Percentiles rank a stretch among this genome's conserved stretches.
Conservation (phyloP, 1,140 invertebrate species). For the Listronotus bonariensis region DNA sequence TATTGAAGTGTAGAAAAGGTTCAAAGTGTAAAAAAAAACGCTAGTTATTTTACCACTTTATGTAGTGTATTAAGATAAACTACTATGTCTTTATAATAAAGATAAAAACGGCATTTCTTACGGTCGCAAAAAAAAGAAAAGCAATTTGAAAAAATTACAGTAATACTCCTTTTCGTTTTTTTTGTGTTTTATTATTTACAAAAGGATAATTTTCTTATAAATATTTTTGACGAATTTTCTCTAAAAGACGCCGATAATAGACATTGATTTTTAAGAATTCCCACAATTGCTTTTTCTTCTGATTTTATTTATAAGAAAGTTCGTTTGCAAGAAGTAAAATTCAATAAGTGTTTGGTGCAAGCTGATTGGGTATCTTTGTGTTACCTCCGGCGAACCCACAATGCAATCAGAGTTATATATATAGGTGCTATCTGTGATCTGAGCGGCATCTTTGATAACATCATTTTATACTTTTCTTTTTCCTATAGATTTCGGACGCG, state of each 20-base stretch:
- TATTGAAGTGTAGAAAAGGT: no score
- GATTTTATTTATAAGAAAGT: constrained; percentile 49
- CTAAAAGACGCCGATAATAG: constrained; percentile 2
- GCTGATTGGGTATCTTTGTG: constrained; percentile 55
- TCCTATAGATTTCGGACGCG: constrained; percentile 26
- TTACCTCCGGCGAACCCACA: constrained; percentile 49
- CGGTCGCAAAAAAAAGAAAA: no score
- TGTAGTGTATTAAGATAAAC: no score
- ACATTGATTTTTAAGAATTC: constrained; percentile 22
- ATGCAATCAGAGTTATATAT: constrained; percentile 52
- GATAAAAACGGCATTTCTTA: no score
- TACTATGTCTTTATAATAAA: no score
- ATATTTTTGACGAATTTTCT: constrained; percentile 5
- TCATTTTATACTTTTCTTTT: constrained; percentile 41
- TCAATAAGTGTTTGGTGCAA: constrained; percentile 51
- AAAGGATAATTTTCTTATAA: not conserved
- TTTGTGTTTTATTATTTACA: no score
- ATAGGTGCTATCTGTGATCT: constrained; percentile 43
- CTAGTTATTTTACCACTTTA: no score
- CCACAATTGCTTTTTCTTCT: constrained; percentile 33
- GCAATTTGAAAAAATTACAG: no score
- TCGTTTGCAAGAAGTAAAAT: constrained; percentile 48
- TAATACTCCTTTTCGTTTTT: no score
- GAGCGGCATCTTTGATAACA: constrained; percentile 45
- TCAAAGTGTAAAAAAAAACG: no score